Evolutionary conservation across 2,113 vertebrate genomes (phyloP).

Genomic region (Coryphaenoides rupestris): DNA sequence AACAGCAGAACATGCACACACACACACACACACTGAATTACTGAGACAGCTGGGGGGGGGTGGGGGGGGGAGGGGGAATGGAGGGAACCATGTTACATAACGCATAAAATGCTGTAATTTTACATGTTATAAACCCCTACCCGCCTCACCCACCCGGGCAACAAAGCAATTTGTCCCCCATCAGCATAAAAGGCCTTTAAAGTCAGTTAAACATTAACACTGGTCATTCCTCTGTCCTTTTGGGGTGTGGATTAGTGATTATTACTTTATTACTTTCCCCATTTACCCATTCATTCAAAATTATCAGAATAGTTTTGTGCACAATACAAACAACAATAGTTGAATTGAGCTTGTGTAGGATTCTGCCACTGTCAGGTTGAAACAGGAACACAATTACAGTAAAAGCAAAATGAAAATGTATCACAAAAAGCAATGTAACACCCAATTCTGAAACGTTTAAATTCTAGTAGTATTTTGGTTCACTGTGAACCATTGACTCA

Average conservation of each 20-base stretch:
- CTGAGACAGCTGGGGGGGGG: background rate
- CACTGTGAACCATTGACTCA: too few relatives aligned
- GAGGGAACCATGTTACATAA: background rate
- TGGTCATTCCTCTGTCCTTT: slow-evolving; percentile 45
- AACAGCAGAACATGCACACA: slow-evolving; percentile 13
- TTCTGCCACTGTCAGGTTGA: background rate
- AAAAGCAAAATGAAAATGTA: background rate
- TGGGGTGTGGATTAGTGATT: slow-evolving; percentile 27
- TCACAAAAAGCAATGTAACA: background rate
- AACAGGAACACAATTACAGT: background rate
- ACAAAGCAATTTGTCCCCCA: slow-evolving; percentile 58
- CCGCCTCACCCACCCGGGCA: background rate
- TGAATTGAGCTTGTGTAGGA: background rate
- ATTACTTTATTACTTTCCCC: slow-evolving; percentile 29
- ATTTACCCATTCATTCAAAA: background rate
- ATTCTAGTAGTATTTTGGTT: background rate
- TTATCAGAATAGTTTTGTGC: background rate
- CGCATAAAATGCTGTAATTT: background rate
- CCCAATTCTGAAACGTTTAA: background rate
- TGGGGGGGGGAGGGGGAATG: too few relatives aligned
- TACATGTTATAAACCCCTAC: background rate
- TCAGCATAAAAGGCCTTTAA: slow-evolving; percentile 73
- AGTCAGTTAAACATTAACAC: slow-evolving; percentile 77
- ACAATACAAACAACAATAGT: background rate
- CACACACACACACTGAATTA: background rate